Base-by-base conservation (phyloP, 2,113 vertebrate species). In the Willisornis vidua region DNA sequence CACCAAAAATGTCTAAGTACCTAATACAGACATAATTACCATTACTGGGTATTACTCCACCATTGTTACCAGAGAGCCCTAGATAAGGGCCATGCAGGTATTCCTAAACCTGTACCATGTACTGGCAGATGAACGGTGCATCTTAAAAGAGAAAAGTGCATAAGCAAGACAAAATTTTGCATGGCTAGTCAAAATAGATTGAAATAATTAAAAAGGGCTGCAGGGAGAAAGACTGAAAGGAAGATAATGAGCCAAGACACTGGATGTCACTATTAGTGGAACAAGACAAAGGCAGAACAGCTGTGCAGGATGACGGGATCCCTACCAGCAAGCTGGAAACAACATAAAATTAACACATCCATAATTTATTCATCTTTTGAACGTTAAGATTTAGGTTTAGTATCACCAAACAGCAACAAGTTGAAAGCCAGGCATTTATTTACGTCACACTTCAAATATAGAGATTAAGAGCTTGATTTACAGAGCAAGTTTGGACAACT, bases 201-300 rank as follows among this genome's bases (percentile, higher is more conserved):
- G 74, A 92, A 78, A 79, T 72, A 70, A 87, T 85, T 91, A n/a
- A 85, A 95, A 96, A 76, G 6, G 35, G 77, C 43, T 87, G 81
- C 54, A 84, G 55, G 62, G 49, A 91, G 73, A 90, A 90, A 80
- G 45, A 77, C 20, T 57, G 41, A 94, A 78, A 51, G n/a, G 79
- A 67, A 82, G 35, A 94, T 89, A 94, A 92, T 19, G 68, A 89
- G 73, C 49, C 51, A 63, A 91, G 39, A 41, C n/a, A 65, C 41
- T 90, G 65, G 59, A 86, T 86, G 54, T 46, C 74, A 79, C 20
- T 68, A 28, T 37, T 20, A 33, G 85, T 93, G 37, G 58, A 94
- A 85, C 12, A 94, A 94, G 72, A 94, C 80, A 87, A 91, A 96
- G 74, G 82, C 59, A 55, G 33, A 94, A 78, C 66, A 95, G 71